phyloP scores from a whole-genome alignment of 2,888 invertebrate genomes.

The Synergus japonicus region DNA sequence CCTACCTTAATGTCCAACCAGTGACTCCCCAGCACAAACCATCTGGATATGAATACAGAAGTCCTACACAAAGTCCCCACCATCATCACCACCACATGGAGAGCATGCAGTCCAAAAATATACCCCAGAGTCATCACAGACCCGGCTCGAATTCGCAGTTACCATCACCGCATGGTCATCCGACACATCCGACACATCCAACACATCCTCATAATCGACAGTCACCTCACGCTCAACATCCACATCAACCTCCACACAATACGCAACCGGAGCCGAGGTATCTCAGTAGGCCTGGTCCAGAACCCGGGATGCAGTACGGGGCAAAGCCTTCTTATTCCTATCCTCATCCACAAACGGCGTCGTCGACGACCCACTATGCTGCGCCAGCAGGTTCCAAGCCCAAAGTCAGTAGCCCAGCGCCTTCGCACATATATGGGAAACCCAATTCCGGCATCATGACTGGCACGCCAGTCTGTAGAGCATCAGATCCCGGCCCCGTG shows the following conservation, averaged over 20 bases:
- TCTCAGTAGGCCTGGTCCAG: constrained; percentile 71
- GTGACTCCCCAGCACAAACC: constrained; percentile 71
- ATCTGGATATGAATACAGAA: constrained; percentile 73
- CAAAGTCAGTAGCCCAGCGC: constrained; percentile 86
- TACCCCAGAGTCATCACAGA: constrained; percentile 67
- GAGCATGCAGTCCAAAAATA: constrained; percentile 66
- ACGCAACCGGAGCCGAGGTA: constrained; percentile 73
- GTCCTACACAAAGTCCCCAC: constrained; percentile 76
- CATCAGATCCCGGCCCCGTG: constrained; percentile 73
- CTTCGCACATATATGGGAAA: constrained; percentile 87
- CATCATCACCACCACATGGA: constrained; percentile 75
- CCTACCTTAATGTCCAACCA: constrained; percentile 73
- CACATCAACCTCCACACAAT: constrained; percentile 68
- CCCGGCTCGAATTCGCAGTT: constrained; percentile 69
- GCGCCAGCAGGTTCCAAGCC: constrained; percentile 79
- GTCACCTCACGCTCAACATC: constrained; percentile 71
- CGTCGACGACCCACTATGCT: constrained; percentile 79
- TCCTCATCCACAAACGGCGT: constrained; percentile 77
- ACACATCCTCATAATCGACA: constrained; percentile 72
- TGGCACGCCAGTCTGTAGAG: constrained; percentile 80
- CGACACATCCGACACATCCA: constrained; percentile 76
- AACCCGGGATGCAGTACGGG: constrained; percentile 72
- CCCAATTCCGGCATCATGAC: constrained; percentile 80
- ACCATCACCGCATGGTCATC: constrained; percentile 78
- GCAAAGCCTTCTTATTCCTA: constrained; percentile 76